These are phyloP conservation scores for Drosophila leontia DNA, from an alignment of 1,140 invertebrate genomes.

Conservation along the genomic window DNA sequence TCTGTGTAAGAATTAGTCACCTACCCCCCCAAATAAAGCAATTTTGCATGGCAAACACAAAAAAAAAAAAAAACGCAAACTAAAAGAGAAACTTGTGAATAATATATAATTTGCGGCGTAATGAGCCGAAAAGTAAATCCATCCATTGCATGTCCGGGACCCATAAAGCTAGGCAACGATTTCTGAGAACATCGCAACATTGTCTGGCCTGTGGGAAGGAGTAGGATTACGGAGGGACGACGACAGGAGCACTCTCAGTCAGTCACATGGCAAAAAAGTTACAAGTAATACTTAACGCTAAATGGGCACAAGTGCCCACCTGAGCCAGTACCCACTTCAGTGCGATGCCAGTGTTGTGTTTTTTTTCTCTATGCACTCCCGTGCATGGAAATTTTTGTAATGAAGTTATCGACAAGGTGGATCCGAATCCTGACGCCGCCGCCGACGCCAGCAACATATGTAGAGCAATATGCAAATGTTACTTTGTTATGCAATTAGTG, in stretches of 20 bases:
- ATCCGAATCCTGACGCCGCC: constrained; percentile 31
- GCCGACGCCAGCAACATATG: constrained; percentile 63
- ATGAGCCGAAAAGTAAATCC: constrained; percentile 57
- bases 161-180: constrained; percentile 74
- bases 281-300: constrained; percentile 79
- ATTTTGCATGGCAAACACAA: constrained; percentile 14
- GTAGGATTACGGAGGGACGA: constrained; percentile 5
- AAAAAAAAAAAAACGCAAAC: neutral
- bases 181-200: constrained; percentile 64
- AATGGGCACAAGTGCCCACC: constrained; percentile 73
- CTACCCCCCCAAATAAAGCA: constrained; percentile 43
- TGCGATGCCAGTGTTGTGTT: constrained; percentile 24
- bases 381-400: constrained; percentile 67
- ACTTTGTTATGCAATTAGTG: constrained; percentile 85
- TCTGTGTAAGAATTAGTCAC: constrained; percentile 27
- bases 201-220: constrained; percentile 46
- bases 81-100: constrained; percentile 41
- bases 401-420: constrained; percentile 74
- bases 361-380: constrained; percentile 30
- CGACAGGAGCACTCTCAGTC: constrained; percentile 53
- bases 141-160: constrained; percentile 61
- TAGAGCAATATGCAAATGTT: constrained; percentile 83
- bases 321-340: constrained; percentile 42
- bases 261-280: constrained; percentile 79
- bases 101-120: constrained; percentile 73